A percentile compares a stretch with the other conserved stretches of the same genome.
phyloP scores from a whole-genome alignment of 2,797 vertebrate genomes.

The Todus mexicanus region DNA sequence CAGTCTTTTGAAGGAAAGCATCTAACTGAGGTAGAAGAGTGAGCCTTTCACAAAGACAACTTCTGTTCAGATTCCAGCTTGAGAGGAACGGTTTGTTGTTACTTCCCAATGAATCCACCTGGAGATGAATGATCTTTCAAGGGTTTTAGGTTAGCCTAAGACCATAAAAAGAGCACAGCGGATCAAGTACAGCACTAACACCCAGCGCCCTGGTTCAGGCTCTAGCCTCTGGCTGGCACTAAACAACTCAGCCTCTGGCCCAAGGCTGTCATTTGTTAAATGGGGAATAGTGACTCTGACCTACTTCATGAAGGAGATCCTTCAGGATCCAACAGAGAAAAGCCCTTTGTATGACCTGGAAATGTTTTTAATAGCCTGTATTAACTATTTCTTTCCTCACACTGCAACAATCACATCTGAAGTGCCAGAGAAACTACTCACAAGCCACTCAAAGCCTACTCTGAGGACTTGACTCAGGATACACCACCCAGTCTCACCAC shows the following conservation, averaged over 20 bases:
- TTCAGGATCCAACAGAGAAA: background rate
- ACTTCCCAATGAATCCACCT: background rate
- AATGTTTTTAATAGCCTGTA: background rate
- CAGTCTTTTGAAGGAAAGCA: background rate
- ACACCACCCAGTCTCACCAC: background rate
- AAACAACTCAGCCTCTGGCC: background rate
- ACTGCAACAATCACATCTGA: background rate
- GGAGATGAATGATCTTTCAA: background rate
- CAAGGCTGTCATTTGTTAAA: background rate
- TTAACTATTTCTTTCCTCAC: background rate
- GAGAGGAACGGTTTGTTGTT: background rate
- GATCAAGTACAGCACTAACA: background rate
- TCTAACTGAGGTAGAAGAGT: background rate
- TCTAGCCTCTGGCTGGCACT: background rate
- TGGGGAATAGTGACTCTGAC: background rate
- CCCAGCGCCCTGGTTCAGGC: background rate
- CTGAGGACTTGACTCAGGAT: background rate
- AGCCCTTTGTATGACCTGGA: background rate
- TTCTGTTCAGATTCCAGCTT: background rate
- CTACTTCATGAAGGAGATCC: background rate
- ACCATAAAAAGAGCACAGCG: background rate
- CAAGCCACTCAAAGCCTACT: background rate
- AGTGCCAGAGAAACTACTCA: background rate
- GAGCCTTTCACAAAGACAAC: background rate
- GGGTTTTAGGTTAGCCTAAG: background rate